Evolutionary conservation across 1,140 invertebrate species (phyloP).

Genomic region (Monomorium pharaonis): DNA sequence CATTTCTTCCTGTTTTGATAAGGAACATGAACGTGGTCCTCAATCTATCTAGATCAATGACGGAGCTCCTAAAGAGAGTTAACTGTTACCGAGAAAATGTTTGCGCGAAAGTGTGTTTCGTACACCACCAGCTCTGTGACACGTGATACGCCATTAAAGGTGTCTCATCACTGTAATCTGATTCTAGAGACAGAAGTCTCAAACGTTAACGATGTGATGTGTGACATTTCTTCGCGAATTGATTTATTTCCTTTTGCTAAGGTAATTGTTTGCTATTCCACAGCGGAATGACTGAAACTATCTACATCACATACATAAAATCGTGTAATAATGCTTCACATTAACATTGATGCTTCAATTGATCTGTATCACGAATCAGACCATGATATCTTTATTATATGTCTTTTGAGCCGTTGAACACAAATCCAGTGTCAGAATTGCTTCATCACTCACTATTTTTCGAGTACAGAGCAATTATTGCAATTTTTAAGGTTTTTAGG

Average conservation of each 20-base stretch:
- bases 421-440: too few species aligned
- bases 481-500: too few species aligned
- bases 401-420: too few species aligned
- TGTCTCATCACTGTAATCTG: constrained; percentile 13
- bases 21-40: background rate
- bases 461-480: too few species aligned
- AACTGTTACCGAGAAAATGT: constrained; percentile 24
- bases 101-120: constrained; percentile 13
- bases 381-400: too few species aligned
- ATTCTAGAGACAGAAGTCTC: background rate
- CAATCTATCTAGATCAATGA: background rate
- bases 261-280: too few species aligned
- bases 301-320: background rate
- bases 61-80: background rate
- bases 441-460: too few species aligned
- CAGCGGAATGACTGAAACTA: background rate
- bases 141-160: constrained; percentile 28
- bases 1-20: constrained; percentile 41
- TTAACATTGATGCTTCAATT: background rate
- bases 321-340: background rate
- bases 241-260: background rate
- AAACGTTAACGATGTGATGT: constrained; percentile 3
- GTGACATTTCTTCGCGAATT: background rate
- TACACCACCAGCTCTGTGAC: constrained; percentile 8
- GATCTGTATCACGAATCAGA: too few species aligned